These are phyloP conservation scores for Herpetotheres cachinnans DNA, from an alignment of 2,113 vertebrate species.

Conservation along the genomic window DNA sequence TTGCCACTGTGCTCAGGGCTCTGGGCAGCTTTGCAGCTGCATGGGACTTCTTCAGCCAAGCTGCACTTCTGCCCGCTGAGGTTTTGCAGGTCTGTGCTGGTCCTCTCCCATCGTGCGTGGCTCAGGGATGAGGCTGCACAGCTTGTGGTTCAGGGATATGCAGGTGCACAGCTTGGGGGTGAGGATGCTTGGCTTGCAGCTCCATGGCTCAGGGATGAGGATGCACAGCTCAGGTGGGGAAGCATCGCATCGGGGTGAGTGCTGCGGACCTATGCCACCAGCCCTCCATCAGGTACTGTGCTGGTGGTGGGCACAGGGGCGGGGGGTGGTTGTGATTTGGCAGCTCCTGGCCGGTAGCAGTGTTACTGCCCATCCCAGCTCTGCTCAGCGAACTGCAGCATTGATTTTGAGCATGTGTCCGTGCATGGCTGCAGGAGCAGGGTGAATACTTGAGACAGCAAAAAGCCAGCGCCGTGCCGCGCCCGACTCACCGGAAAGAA, in stretches of 20 bases:
- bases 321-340: neutral
- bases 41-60: neutral
- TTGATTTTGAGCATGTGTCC: neutral
- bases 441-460: neutral
- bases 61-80: neutral
- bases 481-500: neutral
- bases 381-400: accelerated
- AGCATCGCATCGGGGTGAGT: accelerated
- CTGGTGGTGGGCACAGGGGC: accelerated
- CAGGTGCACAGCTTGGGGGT: neutral
- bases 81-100: neutral
- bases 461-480: neutral
- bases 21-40: neutral
- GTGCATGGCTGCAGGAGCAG: neutral
- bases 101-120: accelerated
- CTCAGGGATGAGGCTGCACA: neutral
- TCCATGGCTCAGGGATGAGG: neutral
- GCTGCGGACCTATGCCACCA: accelerated
- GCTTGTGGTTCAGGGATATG: neutral
- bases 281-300: accelerated
- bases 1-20: accelerated
- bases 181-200: too few species aligned
- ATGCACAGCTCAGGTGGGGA: neutral
- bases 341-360: accelerated
- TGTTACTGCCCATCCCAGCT: neutral